Evolutionary conservation across 2,113 vertebrate genomes (phyloP).

Genomic region (Cyprinodon variegatus): DNA sequence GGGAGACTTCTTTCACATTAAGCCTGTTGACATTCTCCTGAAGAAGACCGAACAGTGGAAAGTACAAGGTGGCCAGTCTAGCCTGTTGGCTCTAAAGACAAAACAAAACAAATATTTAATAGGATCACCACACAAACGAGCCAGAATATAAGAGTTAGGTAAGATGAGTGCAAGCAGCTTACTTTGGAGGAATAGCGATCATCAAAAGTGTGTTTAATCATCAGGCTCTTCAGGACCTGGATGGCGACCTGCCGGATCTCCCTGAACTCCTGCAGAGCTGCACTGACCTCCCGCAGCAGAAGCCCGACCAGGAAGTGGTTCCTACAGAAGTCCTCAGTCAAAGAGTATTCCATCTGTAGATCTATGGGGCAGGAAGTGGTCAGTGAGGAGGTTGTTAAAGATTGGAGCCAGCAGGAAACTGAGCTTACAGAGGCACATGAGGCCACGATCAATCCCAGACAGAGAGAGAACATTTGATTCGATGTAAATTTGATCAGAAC

Average conservation of each 20-base stretch:
- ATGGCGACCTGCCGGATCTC: conserved; percentile 92
- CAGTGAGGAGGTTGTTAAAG: conserved; percentile 25
- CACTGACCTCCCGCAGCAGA: conserved; percentile 90
- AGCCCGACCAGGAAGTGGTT: conserved; percentile 97
- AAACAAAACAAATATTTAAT: conserved; percentile 2
- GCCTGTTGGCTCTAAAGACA: conserved; percentile 92
- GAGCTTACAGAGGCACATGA: background rate
- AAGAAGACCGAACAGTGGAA: conserved; percentile 94
- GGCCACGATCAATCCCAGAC: background rate
- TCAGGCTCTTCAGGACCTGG: conserved; percentile 93
- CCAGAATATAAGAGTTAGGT: background rate
- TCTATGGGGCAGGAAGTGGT: conserved; percentile 79
- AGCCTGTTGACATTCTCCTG: conserved; percentile 96
- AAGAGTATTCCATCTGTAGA: conserved; percentile 93
- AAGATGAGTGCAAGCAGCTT: conserved; percentile 35
- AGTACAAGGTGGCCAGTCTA: conserved; percentile 93
- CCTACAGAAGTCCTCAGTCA: conserved; percentile 97
- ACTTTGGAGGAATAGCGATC: conserved; percentile 93
- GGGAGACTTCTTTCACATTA: conserved; percentile 91
- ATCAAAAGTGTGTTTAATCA: conserved; percentile 97
- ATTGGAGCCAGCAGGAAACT: conserved; percentile 4
- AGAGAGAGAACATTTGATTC: background rate
- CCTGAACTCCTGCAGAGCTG: conserved; percentile 91
- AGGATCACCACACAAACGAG: background rate
- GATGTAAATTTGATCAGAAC: background rate